Evolutionary conservation across 2,113 vertebrate species (phyloP), one percentile per base, ranked within the genome.

Genomic region (Lycocorax pyrrhopterus): DNA sequence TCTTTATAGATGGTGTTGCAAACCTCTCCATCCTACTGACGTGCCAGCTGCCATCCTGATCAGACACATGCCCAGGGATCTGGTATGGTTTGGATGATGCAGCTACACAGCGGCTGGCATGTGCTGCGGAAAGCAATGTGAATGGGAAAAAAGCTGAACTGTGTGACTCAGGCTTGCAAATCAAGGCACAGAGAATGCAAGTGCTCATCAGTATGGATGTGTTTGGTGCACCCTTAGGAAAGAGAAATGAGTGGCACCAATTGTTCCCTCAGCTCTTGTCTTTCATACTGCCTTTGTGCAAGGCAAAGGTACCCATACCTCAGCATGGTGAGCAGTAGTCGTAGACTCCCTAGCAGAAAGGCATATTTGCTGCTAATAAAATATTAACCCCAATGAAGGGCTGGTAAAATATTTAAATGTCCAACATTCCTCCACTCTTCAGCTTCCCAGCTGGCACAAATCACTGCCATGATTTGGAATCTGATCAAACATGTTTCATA

Each of bases 371-470:
- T 66, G 37, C 49, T 90, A 86, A 90, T 88, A 74, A 86, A 95
- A 89, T 76, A 93, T 87, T 93, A 93, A 91, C 46, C 27, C 10
- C n/a, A 33, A 63, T 85, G 62, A 91, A 87, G 63, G 41, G 53
- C 58, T 93, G 41, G 59, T 94, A 83, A 95, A 90, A 97, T 93
- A 96, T 94, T 94, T 87, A 91, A 95, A 92, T 95, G 85, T 69
- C 71, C 80, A 53, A 47, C 93, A 95, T 96, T 96, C 77, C 33
- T 76, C 59, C 46, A 33, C 51, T 89, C 77, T 78, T 82, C 72
- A 75, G 58, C 78, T 94, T 93, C 78, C 84, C 84, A 85, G 71
- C 90, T 96, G 90, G 95, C 91, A 85, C 81, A 87, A 85, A 85
- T 87, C 55, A 67, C 71, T 74, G n/a, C 71, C 78, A 29, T 19